Evolutionary conservation across 2,113 vertebrate species (phyloP), one percentile per base, ranked within the genome.

Genomic region (Peromyscus leucopus): DNA sequence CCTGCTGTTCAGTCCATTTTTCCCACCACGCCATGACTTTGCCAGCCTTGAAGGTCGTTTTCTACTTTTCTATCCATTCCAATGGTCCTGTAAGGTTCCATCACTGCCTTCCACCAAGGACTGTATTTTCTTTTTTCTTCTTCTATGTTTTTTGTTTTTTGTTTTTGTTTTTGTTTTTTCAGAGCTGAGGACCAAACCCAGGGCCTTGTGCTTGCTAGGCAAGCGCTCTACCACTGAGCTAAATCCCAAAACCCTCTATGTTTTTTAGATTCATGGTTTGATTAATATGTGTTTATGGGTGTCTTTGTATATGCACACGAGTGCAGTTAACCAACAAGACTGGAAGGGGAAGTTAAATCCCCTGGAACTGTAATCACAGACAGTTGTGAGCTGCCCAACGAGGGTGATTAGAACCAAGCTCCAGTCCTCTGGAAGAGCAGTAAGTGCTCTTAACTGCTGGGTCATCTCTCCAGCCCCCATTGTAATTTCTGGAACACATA

Each of bases 1-100:
- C 15, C 46, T 3, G 13, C 65, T 55, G 15, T 87, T 59, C 63
- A 55, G 48, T 89, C 59, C 71, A 46, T 78, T 72, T 75, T 21
- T 78, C 72, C 69, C 31, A 92, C 55, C 12, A 33, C 36, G 28
- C 28, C 6, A 19, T 75, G 28, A 36, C 33, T 51, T 82, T 78
- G n/a, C 31, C 89, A 46, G 55, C 51, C 19, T 10, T 72, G 26
- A 96, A 95, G 31, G 42, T 42, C 87, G 71, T 42, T 63, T 94
- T 92, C 67, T 91, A 9, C 86, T 91, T 65, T 80, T 74, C 72
- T 96, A 15, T 46, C 61, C 59, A 59, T 91, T 76, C n/a, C 33
- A 21, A 2, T 22, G 90, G 55, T 24, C 55, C 83, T 33, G 3
- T 42, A 36, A 72, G 28, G 10, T 12, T 46, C 48, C 76, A 69